Percentiles rank a stretch among this genome's conserved stretches.
These are phyloP conservation scores for Neomorphus geoffroyi DNA, from an alignment of 2,797 vertebrate species.

Conservation along the genomic window DNA sequence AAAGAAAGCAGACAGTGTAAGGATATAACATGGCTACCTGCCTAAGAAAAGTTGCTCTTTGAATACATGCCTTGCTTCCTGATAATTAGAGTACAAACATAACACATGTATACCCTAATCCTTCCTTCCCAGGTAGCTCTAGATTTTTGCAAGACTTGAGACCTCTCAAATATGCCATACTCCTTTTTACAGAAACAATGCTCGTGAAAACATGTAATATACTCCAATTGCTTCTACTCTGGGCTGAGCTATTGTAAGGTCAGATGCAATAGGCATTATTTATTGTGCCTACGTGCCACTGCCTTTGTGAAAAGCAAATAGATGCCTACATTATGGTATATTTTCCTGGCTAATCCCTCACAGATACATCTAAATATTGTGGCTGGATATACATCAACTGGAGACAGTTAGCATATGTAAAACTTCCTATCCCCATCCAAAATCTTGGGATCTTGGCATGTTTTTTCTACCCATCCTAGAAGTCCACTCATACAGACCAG, in stretches of 20 bases:
- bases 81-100: too few species aligned
- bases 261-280: too few species aligned
- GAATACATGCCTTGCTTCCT: not conserved
- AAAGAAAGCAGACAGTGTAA: not conserved
- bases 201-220: not conserved
- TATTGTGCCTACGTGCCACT: not conserved
- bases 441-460: not conserved
- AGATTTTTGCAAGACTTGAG: not conserved
- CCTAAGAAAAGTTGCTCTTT: not conserved
- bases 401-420: not conserved
- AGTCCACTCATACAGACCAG: not conserved
- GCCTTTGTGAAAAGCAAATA: not conserved
- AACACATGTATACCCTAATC: fast-evolving
- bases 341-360: not conserved
- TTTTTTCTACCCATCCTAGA: not conserved
- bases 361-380: not conserved
- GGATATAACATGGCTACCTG: too few species aligned
- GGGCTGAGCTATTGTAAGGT: not conserved
- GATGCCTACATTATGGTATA: too few species aligned
- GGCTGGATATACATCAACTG: not conserved
- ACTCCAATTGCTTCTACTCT: not conserved
- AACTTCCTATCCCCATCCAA: not conserved
- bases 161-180: not conserved
- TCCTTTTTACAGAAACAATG: not conserved
- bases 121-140: not conserved